A percentile compares a stretch with the other conserved stretches of the same genome.
phyloP scores from a whole-genome alignment of 2,113 vertebrate species.

The Nannospalax galili region DNA sequence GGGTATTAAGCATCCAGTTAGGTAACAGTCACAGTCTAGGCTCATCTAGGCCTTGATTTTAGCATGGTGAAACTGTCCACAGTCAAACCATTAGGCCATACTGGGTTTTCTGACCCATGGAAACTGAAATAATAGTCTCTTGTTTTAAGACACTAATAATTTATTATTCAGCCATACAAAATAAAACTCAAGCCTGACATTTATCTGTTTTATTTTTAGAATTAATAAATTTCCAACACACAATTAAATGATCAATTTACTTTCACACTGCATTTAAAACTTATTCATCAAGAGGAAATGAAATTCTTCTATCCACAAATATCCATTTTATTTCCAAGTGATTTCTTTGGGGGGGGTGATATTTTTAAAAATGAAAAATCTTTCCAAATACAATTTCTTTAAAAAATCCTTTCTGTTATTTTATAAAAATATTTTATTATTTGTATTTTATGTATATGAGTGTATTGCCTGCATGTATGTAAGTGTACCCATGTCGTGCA shows the following conservation, averaged over 20 bases:
- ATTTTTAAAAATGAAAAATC: neutral
- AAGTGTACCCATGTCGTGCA: too few species aligned
- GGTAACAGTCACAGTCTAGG: neutral
- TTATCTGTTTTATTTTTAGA: neutral
- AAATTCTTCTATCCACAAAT: neutral
- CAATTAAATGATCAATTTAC: neutral
- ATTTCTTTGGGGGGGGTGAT: neutral
- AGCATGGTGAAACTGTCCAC: neutral
- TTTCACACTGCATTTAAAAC: conserved; percentile 8
- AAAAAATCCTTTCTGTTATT: neutral
- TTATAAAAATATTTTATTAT: too few species aligned
- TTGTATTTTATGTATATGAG: too few species aligned
- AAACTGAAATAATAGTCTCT: neutral
- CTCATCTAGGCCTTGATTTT: neutral
- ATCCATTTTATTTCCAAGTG: neutral
- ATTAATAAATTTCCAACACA: neutral
- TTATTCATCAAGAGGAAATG: neutral
- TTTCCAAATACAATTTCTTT: neutral
- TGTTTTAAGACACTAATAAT: neutral
- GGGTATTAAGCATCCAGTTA: neutral
- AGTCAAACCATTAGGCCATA: neutral
- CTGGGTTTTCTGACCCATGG: neutral
- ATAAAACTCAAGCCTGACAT: neutral
- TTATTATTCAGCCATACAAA: neutral
- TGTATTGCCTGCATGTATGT: too few species aligned